phyloP scores from a whole-genome alignment of 2,888 invertebrate genomes.

The Toxonevra muliebris region DNA sequence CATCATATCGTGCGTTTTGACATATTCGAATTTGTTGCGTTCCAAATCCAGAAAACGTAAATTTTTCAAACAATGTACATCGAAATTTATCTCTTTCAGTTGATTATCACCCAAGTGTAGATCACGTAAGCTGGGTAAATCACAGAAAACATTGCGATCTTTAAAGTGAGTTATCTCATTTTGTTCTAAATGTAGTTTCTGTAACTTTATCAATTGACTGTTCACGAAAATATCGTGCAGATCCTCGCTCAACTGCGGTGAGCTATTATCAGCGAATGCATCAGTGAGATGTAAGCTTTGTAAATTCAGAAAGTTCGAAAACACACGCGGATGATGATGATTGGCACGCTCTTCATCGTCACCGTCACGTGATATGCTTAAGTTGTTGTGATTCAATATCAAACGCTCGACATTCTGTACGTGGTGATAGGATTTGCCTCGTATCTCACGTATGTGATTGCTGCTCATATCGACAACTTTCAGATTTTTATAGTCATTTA shows the following conservation, averaged over 20 bases:
- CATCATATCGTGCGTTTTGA: constrained; percentile 69
- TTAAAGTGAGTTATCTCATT: constrained; percentile 76
- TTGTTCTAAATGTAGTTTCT: constrained; percentile 78
- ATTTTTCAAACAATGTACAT: constrained; percentile 73
- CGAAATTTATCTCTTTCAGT: constrained; percentile 72
- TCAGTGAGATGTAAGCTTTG: constrained; percentile 76
- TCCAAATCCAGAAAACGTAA: constrained; percentile 76
- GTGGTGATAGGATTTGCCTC: constrained; percentile 79
- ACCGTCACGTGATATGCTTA: constrained; percentile 70
- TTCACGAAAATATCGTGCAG: constrained; percentile 78
- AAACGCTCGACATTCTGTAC: constrained; percentile 75
- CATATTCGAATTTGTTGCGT: constrained; percentile 71
- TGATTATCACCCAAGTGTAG: constrained; percentile 76
- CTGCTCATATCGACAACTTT: constrained; percentile 78
- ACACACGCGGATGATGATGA: constrained; percentile 73
- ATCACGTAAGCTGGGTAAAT: constrained; percentile 73
- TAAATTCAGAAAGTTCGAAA: constrained; percentile 76
- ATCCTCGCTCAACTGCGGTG: constrained; percentile 71
- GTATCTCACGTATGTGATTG: constrained; percentile 76
- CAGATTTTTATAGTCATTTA: constrained; percentile 69
- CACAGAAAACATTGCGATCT: constrained; percentile 75
- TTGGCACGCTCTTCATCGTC: constrained; percentile 69
- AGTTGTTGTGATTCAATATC: constrained; percentile 76
- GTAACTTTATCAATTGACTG: constrained; percentile 72
- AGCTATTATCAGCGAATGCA: constrained; percentile 75